Base-by-base conservation (phyloP, 2,797 vertebrate genomes). In the Paedocypris micromegethes region DNA sequence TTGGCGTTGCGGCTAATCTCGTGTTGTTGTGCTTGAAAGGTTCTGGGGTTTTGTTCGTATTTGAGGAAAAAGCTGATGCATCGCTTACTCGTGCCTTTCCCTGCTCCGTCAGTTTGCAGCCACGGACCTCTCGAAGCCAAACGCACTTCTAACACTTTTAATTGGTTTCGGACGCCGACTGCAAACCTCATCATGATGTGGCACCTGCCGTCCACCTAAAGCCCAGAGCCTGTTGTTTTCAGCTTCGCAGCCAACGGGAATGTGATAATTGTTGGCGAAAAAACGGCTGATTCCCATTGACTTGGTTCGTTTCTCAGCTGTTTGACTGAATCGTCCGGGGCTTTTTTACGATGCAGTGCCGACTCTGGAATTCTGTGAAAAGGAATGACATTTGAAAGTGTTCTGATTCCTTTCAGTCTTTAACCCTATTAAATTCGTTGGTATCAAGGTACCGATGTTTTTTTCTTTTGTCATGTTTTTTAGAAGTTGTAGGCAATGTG, bases 111-210 rank as follows among this genome's bases (percentile, higher is more conserved):
- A 83, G 86, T 82, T 81, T 83, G 83, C 82, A 56, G 79, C 84
- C 81, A 80, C 5, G 60, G 58, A 70, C 40, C 59, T 72, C 60
- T 49, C 6, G 9, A 23, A 73, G 84, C 84, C 86, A 85, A 88
- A 87, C 85, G 85, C 86, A 74, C 79, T 81, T 85, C 83, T 86
- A 79, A 80, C 73, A 72, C 60, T 82, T 79, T 86, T 89, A 90
- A 89, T 88, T 88, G 87, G 83, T 88, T 89, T 89, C 82, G 81
- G 79, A 88, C 83, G 84, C 83, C 9, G 5, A 60, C 39, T 7
- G 54, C 66, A 73, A 83, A 84, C 79, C 82, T 85, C 81, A 82
- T 78, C 78, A 84, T 78, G 77, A 77, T 79, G 74, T 77, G 81
- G 70, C 42, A 76, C 78, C 83, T 78, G 78, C 77, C 73, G 77